Conservation (phyloP, 2,888 invertebrate species). For the Phortica magna region DNA sequence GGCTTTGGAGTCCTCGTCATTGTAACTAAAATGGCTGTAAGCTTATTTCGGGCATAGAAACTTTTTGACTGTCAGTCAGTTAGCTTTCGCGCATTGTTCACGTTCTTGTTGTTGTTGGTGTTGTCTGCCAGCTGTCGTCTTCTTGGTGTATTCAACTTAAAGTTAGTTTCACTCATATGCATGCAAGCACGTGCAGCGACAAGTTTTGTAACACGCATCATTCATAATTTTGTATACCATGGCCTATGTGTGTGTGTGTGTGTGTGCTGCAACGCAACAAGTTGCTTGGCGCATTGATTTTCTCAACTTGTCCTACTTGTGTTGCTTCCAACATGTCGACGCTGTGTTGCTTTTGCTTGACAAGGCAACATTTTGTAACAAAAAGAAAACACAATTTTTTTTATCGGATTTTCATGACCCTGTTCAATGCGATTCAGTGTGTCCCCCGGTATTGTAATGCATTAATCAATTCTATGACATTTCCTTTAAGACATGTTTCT, state of each 20-base stretch:
- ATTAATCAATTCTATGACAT: neutral
- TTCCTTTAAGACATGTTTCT: neutral
- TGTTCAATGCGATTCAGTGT: neutral
- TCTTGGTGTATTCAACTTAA: neutral
- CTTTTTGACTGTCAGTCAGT: neutral
- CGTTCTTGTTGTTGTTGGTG: neutral
- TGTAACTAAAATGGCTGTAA: neutral
- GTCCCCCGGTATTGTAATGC: neutral
- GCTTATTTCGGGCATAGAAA: slow-evolving; percentile 36
- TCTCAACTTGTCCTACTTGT: slow-evolving; percentile 33
- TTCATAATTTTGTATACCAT: slow-evolving; percentile 39
- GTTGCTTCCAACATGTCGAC: slow-evolving; percentile 14
- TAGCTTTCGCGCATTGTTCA: neutral
- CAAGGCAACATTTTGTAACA: neutral
- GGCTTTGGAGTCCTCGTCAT: slow-evolving; percentile 30
- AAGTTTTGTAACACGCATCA: slow-evolving; percentile 22
- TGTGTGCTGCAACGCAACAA: slow-evolving; percentile 49
- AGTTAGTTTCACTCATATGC: neutral
- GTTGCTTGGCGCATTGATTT: slow-evolving; percentile 49
- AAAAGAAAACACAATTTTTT: neutral
- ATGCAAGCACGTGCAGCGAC: neutral
- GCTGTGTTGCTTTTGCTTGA: slow-evolving; percentile 6
- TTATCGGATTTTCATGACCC: neutral
- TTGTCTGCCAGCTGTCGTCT: slow-evolving; percentile 7
- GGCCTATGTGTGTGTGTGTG: neutral